phyloP scores from a whole-genome alignment of 2,797 vertebrate species.

The Triplophysa yarkandensis region DNA sequence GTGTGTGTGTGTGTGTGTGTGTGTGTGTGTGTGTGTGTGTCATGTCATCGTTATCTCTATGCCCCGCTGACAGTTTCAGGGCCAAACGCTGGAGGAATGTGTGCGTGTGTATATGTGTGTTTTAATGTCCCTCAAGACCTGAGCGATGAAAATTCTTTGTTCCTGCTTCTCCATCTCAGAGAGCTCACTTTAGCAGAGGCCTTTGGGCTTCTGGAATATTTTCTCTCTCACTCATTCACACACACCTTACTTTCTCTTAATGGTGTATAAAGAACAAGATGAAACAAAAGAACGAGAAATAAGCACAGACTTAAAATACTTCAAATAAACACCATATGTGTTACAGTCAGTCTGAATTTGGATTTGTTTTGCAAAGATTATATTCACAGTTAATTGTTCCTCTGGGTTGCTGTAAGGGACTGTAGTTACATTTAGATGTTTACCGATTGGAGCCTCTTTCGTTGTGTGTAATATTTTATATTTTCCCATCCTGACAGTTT shows the following conservation, averaged over 20 bases:
- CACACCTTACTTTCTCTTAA: constrained; percentile 1
- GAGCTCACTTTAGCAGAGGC: constrained; percentile 25
- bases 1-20: background rate
- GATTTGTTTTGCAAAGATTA: background rate
- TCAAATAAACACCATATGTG: constrained; percentile 16
- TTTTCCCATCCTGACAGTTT: background rate
- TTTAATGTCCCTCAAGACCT: constrained; percentile 26
- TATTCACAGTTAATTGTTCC: background rate
- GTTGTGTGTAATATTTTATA: constrained; percentile 1
- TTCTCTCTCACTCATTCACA: background rate
- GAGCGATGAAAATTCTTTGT: constrained; percentile 25
- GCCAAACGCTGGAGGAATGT: constrained; percentile 58
- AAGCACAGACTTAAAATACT: background rate
- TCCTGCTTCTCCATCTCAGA: constrained; percentile 33
- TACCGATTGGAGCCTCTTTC: background rate
- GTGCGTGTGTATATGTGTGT: constrained; percentile 43
- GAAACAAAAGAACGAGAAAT: constrained; percentile 26
- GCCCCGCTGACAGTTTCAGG: constrained; percentile 37
- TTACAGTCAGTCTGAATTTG: too few relatives aligned
- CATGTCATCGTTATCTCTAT: constrained; percentile 50
- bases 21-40: constrained; percentile 16
- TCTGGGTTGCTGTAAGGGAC: background rate
- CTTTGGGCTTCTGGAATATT: background rate
- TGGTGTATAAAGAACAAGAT: background rate
- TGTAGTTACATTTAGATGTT: background rate